Conservation (phyloP, 2,888 invertebrate genomes). For the Melanostoma scalare region DNA sequence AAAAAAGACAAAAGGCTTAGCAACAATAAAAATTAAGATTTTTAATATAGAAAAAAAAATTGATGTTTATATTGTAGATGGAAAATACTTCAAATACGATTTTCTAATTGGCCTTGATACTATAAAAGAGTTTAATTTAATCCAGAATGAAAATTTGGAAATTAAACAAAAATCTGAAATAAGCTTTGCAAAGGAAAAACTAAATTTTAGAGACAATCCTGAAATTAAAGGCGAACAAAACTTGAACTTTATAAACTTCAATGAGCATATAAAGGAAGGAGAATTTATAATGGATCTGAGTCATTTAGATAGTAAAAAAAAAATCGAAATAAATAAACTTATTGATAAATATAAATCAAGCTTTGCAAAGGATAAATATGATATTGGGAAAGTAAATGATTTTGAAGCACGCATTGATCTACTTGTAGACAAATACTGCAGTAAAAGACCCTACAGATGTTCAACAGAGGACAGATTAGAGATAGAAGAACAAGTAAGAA, state of each 20-base stretch:
- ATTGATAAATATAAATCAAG: constrained; percentile 72
- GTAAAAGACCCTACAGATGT: constrained; percentile 66
- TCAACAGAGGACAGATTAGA: constrained; percentile 65
- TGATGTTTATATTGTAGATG: constrained; percentile 15
- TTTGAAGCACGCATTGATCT: constrained; percentile 74
- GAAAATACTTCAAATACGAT: constrained; percentile 46
- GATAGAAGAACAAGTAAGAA: constrained; percentile 68
- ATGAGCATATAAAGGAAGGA: constrained; percentile 50
- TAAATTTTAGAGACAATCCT: constrained; percentile 1
- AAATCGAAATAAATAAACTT: constrained; percentile 58
- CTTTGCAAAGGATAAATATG: constrained; percentile 75
- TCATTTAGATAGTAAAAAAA: constrained; percentile 40
- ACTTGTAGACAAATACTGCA: constrained; percentile 69
- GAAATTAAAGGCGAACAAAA: constrained; percentile 1
- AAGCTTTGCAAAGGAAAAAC: background rate
- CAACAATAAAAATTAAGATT: constrained; percentile 3
- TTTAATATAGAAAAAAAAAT: background rate
- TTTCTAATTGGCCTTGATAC: constrained; percentile 66
- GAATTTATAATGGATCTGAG: constrained; percentile 42
- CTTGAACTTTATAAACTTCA: constrained; percentile 58
- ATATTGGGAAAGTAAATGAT: constrained; percentile 73
- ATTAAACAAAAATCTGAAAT: constrained; percentile 45
- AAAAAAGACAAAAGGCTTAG: constrained; percentile 13
- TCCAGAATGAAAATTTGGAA: constrained; percentile 58
- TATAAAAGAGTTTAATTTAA: constrained; percentile 59